Evolutionary conservation across 1,140 invertebrate species (phyloP).

Genomic region (Polypedilum vanderplanki): DNA sequence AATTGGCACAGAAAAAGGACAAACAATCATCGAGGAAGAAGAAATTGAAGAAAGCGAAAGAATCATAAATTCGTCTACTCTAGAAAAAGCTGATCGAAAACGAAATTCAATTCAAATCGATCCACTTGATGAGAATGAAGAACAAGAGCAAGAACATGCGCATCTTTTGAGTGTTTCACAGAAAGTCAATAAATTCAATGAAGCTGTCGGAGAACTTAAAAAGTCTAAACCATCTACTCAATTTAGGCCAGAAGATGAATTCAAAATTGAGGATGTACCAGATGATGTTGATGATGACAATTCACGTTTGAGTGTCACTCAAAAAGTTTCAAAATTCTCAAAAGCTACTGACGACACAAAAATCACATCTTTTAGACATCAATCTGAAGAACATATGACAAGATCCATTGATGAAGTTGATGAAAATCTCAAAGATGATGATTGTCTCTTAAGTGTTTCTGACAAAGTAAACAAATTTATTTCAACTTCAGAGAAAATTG

Average conservation of each 20-base stretch:
- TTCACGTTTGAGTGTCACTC: constrained; percentile 55
- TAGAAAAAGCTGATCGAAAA: constrained; percentile 22
- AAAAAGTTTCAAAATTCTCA: constrained; percentile 58
- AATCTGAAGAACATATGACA: constrained; percentile 45
- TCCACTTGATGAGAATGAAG: background rate
- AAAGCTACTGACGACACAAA: constrained; percentile 54
- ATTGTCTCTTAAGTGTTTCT: constrained; percentile 52
- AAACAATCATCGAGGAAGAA: constrained; percentile 29
- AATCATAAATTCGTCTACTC: background rate
- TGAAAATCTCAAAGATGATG: constrained; percentile 49
- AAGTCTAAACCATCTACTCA: constrained; percentile 39
- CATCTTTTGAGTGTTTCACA: constrained; percentile 54
- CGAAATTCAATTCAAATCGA: constrained; percentile 10
- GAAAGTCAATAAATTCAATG: constrained; percentile 53
- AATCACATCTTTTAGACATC: constrained; percentile 41
- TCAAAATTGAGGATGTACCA: constrained; percentile 38
- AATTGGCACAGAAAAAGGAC: constrained; percentile 33
- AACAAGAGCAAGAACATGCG: constrained; percentile 42
- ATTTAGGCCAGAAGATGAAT: constrained; percentile 35
- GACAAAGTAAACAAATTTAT: constrained; percentile 56
- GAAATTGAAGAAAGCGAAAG: constrained; percentile 21
- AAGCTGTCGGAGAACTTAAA: constrained; percentile 42
- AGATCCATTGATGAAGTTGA: constrained; percentile 48
- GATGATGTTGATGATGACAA: constrained; percentile 51
- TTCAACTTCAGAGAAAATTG: constrained; percentile 50